Percentiles rank a stretch among this genome's conserved stretches.
phyloP scores from a whole-genome alignment of 2,888 invertebrate genomes.

The Bruchidius siliquastri region DNA sequence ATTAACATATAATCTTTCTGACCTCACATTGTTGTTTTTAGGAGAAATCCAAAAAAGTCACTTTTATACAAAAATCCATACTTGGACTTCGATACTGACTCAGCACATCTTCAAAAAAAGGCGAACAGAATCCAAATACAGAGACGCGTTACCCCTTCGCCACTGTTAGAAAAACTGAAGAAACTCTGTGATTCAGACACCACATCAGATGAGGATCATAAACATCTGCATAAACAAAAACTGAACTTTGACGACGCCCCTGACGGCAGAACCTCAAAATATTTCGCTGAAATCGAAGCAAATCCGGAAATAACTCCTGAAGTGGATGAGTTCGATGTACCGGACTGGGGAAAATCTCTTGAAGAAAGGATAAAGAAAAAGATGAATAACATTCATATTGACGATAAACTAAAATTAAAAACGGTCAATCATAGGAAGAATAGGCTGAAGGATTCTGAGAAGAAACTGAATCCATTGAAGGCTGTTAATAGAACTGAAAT shows the following conservation, averaged over 20 bases:
- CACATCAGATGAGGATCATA: conserved; percentile 10
- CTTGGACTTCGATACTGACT: conserved; percentile 13
- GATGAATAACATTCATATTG: conserved; percentile 3
- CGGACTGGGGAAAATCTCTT: conserved; percentile 14
- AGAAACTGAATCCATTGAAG: no score
- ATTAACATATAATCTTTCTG: not conserved
- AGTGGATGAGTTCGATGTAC: not conserved
- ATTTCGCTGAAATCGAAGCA: not conserved
- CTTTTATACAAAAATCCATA: conserved; percentile 29
- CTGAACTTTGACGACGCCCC: conserved; percentile 9
- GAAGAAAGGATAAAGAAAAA: conserved; percentile 21
- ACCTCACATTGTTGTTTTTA: conserved; percentile 16
- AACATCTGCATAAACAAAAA: conserved; percentile 2
- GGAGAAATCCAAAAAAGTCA: conserved; percentile 24
- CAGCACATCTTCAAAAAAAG: not conserved
- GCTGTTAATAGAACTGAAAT: no score
- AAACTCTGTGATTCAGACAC: conserved; percentile 36
- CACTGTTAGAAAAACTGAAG: conserved; percentile 28
- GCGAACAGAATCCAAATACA: conserved; percentile 6
- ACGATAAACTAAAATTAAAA: conserved; percentile 6
- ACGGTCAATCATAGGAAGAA: not conserved
- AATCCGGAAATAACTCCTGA: not conserved
- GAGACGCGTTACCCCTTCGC: conserved; percentile 3
- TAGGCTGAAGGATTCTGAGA: not conserved
- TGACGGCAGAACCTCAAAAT: conserved; percentile 10